Conservation (phyloP, 2,888 invertebrate species). For the Ornithoptera priamus region DNA sequence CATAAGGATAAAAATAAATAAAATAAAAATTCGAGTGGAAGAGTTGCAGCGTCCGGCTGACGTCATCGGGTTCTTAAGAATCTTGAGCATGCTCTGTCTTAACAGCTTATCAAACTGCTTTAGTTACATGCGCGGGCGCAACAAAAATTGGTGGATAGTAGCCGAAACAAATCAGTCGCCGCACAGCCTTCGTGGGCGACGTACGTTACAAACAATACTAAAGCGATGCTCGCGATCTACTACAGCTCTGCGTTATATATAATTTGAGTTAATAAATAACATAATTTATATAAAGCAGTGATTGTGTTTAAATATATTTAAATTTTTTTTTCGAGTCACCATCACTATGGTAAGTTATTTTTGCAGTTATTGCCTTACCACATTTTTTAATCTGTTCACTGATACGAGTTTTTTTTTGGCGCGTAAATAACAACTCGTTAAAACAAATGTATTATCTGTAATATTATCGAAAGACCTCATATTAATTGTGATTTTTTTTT, state of each 20-base stretch:
- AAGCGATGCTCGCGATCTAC: constrained; percentile 18
- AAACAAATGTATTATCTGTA: no score
- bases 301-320: not conserved
- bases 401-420: no score
- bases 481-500: no score
- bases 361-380: no score
- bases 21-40: no score
- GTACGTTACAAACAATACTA: not conserved
- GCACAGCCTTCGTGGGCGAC: constrained; percentile 17
- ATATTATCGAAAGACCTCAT: no score
- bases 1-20: no score
- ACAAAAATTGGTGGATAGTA: constrained; percentile 16
- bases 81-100: constrained; percentile 15
- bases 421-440: no score
- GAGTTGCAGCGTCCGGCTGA: not conserved
- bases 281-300: not conserved
- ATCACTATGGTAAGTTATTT: no score
- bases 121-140: constrained; percentile 25
- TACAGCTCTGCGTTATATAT: constrained; percentile 5
- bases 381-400: no score
- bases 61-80: constrained; percentile 11
- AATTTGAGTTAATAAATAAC: constrained; percentile 5
- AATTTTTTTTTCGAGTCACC: not conserved
- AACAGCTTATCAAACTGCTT: constrained; percentile 11
- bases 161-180: constrained; percentile 24